Evolutionary conservation across 2,113 vertebrate species (phyloP), one percentile per base, ranked within the genome.

Genomic region (Zosterops hypoxanthus): DNA sequence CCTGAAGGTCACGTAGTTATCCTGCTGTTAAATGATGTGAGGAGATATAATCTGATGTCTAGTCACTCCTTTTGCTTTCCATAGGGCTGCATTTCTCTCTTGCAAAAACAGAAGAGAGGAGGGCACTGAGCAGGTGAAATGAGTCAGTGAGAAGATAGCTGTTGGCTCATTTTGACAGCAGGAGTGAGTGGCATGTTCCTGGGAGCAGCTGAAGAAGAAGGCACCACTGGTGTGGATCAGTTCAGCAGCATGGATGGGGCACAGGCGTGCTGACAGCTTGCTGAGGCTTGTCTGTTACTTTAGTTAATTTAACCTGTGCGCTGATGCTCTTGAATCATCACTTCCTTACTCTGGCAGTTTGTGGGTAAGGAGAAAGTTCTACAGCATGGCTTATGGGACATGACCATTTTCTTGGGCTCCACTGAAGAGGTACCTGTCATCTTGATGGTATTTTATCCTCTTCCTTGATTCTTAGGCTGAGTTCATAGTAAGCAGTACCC

Each of bases 161-260:
- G 66, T 85, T 6, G 28, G 91, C 90, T 91, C 0, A 0, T 81
- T 80, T 63, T 57, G 56, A 13, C 59, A 61, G 72, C 82, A 31
- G 19, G 19, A 81, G 11, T 33, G 20, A 90, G 84, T 14, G 39
- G 3, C 13, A 8, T 31, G 52, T 80, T 94, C 53, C 55, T 79
- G 76, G n/a, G 46, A 52, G 53, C 28, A 41, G 11, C 10, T 29
- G 10, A 44, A 83, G 86, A 85, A 76, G 64, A 65, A 90, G 39
- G 50, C 2, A 1, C 29, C 0, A 0, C 34, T 2, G 4, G 15
- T 59, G 33, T 80, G 14, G 24, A 59, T 79, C 36, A 44, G 42
- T 73, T 89, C 20, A 83, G 49, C 65, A 72, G 68, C 46, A 11
- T 22, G 71, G 52, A 82, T 65, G 41, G 29, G 73, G n/a, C 36